Percentiles rank a stretch among this genome's conserved stretches.
phyloP scores from a whole-genome alignment of 2,797 vertebrate species.

The Premnoplex brunnescens region DNA sequence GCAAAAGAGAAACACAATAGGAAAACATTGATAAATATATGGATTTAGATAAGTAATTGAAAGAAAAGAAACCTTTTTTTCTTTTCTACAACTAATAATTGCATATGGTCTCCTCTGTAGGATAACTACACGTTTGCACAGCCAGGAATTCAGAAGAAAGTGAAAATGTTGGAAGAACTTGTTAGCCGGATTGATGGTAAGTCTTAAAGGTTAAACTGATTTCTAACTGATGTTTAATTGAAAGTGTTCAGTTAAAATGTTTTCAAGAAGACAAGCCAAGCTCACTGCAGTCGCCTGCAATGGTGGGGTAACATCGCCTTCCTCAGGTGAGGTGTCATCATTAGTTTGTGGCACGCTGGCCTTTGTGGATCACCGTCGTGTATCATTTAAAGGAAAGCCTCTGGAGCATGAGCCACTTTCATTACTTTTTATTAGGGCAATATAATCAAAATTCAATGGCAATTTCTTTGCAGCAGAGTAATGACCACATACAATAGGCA shows the following conservation, averaged over 20 bases:
- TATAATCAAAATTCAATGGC: slow-evolving; percentile 74
- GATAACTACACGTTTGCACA: slow-evolving; percentile 96
- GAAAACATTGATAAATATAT: neutral
- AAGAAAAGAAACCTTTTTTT: neutral
- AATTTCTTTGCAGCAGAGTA: slow-evolving; percentile 63
- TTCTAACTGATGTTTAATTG: neutral
- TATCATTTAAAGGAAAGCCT: slow-evolving; percentile 60
- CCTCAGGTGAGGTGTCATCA: slow-evolving; percentile 23
- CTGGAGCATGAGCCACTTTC: slow-evolving; percentile 65
- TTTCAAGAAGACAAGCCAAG: neutral
- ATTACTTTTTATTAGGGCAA: slow-evolving; percentile 75
- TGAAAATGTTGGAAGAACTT: slow-evolving; percentile 91
- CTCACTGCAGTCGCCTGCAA: neutral
- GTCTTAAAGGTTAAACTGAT: slow-evolving; percentile 51
- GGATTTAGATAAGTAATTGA: neutral
- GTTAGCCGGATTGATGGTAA: slow-evolving; percentile 96
- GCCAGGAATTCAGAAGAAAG: slow-evolving; percentile 95
- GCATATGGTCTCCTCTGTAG: slow-evolving; percentile 63
- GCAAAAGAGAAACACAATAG: neutral
- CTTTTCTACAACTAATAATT: neutral
- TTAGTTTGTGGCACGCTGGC: slow-evolving; percentile 37
- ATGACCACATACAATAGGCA: slow-evolving; percentile 46
- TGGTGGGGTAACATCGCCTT: neutral
- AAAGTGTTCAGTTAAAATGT: neutral
- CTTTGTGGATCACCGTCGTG: slow-evolving; percentile 34